Conservation (phyloP, 2,113 vertebrate genomes). For the Calcarius ornatus region DNA sequence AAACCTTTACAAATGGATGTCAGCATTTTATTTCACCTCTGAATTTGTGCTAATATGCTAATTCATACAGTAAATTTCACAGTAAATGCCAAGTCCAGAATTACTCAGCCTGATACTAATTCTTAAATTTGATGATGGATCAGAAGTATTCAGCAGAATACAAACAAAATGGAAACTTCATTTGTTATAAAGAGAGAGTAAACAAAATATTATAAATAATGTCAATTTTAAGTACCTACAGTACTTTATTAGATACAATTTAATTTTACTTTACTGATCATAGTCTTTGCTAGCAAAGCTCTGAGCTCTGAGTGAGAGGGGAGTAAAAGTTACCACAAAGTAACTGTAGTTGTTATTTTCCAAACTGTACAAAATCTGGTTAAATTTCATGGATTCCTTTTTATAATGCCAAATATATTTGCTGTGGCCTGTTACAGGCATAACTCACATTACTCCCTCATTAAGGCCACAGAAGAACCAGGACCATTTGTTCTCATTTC, state of each 20-base stretch:
- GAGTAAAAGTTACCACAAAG: not conserved
- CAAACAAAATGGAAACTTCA: not conserved
- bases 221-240: not conserved
- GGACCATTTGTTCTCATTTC: not conserved
- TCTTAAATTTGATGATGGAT: not conserved
- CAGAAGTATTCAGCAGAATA: not conserved
- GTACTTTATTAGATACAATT: not conserved
- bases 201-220: not conserved
- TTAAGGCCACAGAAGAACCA: not conserved
- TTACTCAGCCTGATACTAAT: not conserved
- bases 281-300: not conserved
- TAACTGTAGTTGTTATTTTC: not conserved
- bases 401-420: not conserved
- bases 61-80: slow-evolving; percentile 18
- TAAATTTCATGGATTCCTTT: not conserved
- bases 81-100: slow-evolving; percentile 1
- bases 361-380: not conserved
- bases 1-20: not conserved
- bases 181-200: not conserved
- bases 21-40: slow-evolving; percentile 3
- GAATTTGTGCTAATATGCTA: slow-evolving; percentile 17
- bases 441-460: not conserved
- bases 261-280: not conserved
- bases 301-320: not conserved
- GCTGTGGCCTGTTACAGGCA: not conserved